Conservation (phyloP, 2,888 invertebrate genomes). For the Synergus japonicus region DNA sequence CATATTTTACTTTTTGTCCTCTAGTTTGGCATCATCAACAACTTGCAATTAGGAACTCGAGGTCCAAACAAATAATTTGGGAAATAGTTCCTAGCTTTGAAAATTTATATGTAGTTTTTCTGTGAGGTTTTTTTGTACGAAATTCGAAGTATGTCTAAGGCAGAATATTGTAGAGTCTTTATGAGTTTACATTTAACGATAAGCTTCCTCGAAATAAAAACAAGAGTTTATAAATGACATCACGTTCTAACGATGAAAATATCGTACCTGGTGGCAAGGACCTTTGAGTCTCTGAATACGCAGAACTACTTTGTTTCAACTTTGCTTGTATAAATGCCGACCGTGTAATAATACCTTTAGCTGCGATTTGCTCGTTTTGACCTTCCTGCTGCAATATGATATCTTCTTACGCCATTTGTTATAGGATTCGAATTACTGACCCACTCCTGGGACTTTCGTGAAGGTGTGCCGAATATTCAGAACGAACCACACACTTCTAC, state of each 20-base stretch:
- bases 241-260: neutral
- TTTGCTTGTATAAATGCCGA: constrained; percentile 6
- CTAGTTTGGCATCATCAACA: neutral
- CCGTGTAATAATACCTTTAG: constrained; percentile 18
- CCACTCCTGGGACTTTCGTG: constrained; percentile 16
- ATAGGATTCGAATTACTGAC: constrained; percentile 35
- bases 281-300: constrained; percentile 27
- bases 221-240: constrained; percentile 20
- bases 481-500: neutral
- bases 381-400: constrained; percentile 28
- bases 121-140: no score
- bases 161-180: no score
- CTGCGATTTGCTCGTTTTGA: constrained; percentile 6
- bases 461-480: constrained; percentile 29
- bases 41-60: no score
- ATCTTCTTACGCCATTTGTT: constrained; percentile 33
- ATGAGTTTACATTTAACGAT: neutral
- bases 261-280: constrained; percentile 39
- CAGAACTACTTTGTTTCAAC: constrained; percentile 39
- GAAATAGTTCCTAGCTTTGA: no score
- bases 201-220: neutral
- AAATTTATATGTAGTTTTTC: no score
- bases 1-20: neutral
- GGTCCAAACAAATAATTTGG: no score
- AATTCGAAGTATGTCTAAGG: no score